Conservation (phyloP, 2,888 invertebrate species). For the Harpalus rufipes region DNA sequence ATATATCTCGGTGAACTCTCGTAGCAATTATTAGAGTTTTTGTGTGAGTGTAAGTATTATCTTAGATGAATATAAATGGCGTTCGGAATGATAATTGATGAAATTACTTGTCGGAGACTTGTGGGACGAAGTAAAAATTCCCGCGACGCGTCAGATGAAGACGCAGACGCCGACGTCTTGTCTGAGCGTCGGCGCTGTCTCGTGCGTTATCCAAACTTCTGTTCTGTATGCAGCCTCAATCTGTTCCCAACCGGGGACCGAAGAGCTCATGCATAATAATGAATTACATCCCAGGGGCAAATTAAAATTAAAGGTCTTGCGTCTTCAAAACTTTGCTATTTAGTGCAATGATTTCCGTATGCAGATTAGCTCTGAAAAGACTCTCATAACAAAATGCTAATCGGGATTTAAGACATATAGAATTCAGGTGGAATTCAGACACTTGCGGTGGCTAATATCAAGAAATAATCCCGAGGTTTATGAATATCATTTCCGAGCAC, state of each 20-base stretch:
- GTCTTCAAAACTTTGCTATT: slow-evolving; percentile 78
- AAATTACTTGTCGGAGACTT: slow-evolving; percentile 1
- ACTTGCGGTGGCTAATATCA: slow-evolving; percentile 50
- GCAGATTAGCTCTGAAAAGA: slow-evolving; percentile 74
- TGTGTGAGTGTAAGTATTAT: slow-evolving; percentile 1
- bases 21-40: not conserved
- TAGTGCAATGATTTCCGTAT: slow-evolving; percentile 78
- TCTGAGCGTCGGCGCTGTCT: slow-evolving; percentile 68
- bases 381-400: slow-evolving; percentile 68
- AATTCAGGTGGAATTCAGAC: slow-evolving; percentile 58
- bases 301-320: slow-evolving; percentile 78
- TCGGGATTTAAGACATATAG: slow-evolving; percentile 67
- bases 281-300: slow-evolving; percentile 78
- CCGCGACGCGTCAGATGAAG: slow-evolving; percentile 24
- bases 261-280: slow-evolving; percentile 78
- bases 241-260: slow-evolving; percentile 75
- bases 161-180: not conserved
- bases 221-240: slow-evolving; percentile 76
- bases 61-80: not conserved
- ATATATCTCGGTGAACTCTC: too few species aligned
- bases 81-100: slow-evolving; percentile 5
- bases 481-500: slow-evolving; percentile 49
- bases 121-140: not conserved
- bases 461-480: slow-evolving; percentile 61
- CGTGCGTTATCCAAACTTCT: slow-evolving; percentile 75